A percentile compares a stretch with the other conserved stretches of the same genome.
phyloP scores from a whole-genome alignment of 2,888 invertebrate genomes.

The Eupithecia vulgata region DNA sequence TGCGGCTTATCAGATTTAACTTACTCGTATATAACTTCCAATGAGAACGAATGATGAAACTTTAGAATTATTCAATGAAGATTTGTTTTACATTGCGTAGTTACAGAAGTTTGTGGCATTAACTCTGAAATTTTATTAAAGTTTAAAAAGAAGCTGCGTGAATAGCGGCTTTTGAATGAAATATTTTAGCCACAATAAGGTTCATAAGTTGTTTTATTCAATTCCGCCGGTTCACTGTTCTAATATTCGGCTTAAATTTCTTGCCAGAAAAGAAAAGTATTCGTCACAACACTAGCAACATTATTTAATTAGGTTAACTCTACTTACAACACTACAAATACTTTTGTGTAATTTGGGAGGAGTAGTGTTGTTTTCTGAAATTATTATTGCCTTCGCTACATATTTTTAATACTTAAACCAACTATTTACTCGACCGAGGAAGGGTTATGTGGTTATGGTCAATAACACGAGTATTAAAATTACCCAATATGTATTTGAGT shows the following conservation, averaged over 20 bases:
- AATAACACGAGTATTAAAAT: not conserved
- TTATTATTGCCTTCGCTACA: conserved; percentile 4
- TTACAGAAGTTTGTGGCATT: not conserved
- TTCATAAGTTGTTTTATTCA: not conserved
- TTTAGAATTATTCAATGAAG: too few species aligned
- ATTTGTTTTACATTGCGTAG: not conserved
- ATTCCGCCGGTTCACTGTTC: conserved; percentile 5
- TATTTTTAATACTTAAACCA: conserved; percentile 7
- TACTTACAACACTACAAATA: conserved; percentile 24
- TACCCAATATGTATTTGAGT: not conserved
- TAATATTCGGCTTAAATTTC: conserved; percentile 13
- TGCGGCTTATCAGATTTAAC: too few species aligned
- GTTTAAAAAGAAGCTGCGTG: not conserved
- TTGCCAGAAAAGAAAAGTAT: conserved; percentile 13
- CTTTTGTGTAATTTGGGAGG: conserved; percentile 24
- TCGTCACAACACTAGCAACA: conserved; percentile 11
- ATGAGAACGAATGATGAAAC: too few species aligned
- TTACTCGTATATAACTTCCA: too few species aligned
- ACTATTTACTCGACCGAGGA: not conserved
- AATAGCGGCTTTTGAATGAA: not conserved
- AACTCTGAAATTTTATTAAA: not conserved
- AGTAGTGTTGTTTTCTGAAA: conserved; percentile 9
- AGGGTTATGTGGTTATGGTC: not conserved
- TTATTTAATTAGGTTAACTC: conserved; percentile 37
- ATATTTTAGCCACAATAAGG: not conserved